A percentile compares a stretch with the other conserved stretches of the same genome.
Evolutionary conservation across 1,140 invertebrate genomes (phyloP).

Genomic region (Achroia grisella): DNA sequence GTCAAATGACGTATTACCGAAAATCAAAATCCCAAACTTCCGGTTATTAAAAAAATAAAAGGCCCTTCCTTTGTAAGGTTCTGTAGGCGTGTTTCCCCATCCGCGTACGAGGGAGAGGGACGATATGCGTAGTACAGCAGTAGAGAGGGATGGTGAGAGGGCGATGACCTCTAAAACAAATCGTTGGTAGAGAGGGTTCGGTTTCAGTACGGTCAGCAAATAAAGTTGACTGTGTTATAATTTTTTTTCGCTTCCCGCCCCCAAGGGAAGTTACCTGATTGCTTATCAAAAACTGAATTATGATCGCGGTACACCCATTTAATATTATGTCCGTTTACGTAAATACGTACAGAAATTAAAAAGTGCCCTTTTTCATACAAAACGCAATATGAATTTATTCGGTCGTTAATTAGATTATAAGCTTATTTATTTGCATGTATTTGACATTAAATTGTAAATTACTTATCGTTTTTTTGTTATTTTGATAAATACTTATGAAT

Average conservation of each 20-base stretch:
- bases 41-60: constrained; percentile 30
- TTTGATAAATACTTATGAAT: too few relatives aligned
- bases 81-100: constrained; percentile 56
- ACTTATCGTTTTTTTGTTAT: too few relatives aligned
- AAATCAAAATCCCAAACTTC: constrained; percentile 33
- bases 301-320: too few relatives aligned
- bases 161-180: constrained; percentile 72
- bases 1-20: too few relatives aligned
- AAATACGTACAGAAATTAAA: constrained; percentile 1
- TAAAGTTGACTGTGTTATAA: constrained; percentile 3
- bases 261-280: neutral
- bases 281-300: too few relatives aligned
- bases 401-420: too few relatives aligned
- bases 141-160: constrained; percentile 47
- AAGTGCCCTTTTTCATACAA: too few relatives aligned
- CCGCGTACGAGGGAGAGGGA: constrained; percentile 40
- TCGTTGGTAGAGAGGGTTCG: constrained; percentile 67
- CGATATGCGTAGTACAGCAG: constrained; percentile 28
- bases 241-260: constrained; percentile 1
- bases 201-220: constrained; percentile 57
- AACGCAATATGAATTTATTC: too few relatives aligned
- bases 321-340: too few relatives aligned
- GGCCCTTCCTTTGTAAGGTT: constrained; percentile 46
- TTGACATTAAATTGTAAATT: too few relatives aligned
- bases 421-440: too few relatives aligned